Evolutionary conservation across 2,888 invertebrate genomes (phyloP).

Genomic region (Hirudinaria manillensis): DNA sequence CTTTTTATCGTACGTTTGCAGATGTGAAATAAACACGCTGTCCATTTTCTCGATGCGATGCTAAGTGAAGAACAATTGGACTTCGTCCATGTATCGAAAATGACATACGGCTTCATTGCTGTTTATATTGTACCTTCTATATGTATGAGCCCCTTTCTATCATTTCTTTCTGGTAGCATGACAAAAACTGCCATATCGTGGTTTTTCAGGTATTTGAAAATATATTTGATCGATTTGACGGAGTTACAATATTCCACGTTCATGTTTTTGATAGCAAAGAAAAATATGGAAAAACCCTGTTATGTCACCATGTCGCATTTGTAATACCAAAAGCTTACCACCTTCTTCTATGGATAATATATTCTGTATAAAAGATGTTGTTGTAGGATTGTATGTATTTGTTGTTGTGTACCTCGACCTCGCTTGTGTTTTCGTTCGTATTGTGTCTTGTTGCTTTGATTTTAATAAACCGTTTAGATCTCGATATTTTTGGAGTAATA

Average conservation of each 20-base stretch:
- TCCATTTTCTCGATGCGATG: constrained; percentile 40
- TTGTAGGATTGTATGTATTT: too few relatives aligned
- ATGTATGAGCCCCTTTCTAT: constrained; percentile 43
- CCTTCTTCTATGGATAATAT: too few relatives aligned
- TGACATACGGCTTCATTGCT: constrained; percentile 49
- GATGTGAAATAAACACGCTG: constrained; percentile 38
- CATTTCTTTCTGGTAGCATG: neutral
- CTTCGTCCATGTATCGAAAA: constrained; percentile 45
- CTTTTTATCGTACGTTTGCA: constrained; percentile 11
- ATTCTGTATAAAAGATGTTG: too few relatives aligned
- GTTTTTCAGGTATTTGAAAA: constrained; percentile 52
- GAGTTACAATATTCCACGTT: constrained; percentile 47
- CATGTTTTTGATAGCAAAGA: constrained; percentile 15
- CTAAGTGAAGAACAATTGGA: constrained; percentile 40
- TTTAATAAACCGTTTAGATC: too few relatives aligned
- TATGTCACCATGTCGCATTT: too few relatives aligned
- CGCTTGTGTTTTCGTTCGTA: too few relatives aligned
- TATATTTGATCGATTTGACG: constrained; percentile 53
- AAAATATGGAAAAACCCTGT: too few relatives aligned
- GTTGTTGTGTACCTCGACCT: too few relatives aligned
- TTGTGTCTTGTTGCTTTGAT: too few relatives aligned
- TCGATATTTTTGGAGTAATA: too few relatives aligned
- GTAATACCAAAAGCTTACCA: too few relatives aligned
- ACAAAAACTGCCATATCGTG: constrained; percentile 6
- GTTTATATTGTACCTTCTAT: constrained; percentile 46